Conservation (phyloP, 2,113 vertebrate genomes). For the Rattus rattus region DNA sequence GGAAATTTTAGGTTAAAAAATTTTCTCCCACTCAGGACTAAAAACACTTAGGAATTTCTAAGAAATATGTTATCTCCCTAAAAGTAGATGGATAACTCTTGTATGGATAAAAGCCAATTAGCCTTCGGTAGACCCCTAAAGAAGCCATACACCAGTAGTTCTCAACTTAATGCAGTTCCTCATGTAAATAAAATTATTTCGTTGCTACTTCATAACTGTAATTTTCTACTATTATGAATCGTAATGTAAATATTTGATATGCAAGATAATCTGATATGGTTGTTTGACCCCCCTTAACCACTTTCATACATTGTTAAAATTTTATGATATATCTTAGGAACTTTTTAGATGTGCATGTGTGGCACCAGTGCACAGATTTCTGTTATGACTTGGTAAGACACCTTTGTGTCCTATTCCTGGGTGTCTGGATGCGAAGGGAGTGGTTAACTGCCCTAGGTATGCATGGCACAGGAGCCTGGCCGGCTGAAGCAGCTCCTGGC, state of each 20-base stretch:
- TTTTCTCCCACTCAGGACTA: neutral
- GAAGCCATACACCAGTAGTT: neutral
- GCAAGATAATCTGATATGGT: neutral
- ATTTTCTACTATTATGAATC: neutral
- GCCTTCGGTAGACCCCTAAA: constrained; percentile 11
- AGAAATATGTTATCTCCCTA: constrained; percentile 32
- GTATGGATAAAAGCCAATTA: neutral
- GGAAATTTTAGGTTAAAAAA: neutral
- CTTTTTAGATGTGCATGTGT: neutral
- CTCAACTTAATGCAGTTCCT: neutral
- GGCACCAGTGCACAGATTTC: neutral
- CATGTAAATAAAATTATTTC: neutral
- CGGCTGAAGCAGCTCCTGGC: neutral
- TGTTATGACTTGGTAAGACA: neutral
- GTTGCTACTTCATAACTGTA: neutral
- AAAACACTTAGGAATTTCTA: constrained; percentile 35
- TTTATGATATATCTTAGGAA: neutral
- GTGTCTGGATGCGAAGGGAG: neutral
- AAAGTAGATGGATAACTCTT: neutral
- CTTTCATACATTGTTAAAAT: neutral
- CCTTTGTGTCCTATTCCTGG: neutral
- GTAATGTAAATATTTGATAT: neutral
- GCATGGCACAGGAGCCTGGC: neutral
- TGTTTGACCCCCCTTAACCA: neutral
- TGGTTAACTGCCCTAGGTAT: neutral